These are phyloP conservation scores for Eudemis profundana DNA, from an alignment of 2,888 invertebrate species.

Conservation along the genomic window DNA sequence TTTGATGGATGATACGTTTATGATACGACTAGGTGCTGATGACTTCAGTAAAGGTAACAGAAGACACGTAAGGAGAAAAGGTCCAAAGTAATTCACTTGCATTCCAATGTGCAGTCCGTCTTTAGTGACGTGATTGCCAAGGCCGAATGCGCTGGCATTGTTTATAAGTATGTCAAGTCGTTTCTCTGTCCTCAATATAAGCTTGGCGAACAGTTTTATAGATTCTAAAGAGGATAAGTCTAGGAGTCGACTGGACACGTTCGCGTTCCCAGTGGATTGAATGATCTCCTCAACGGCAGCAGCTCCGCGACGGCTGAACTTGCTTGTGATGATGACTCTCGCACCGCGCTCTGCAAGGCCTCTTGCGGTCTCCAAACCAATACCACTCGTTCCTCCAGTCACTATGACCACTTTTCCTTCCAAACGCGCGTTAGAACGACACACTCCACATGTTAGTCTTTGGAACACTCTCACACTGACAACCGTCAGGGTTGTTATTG, in stretches of 20 bases:
- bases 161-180: slow-evolving; percentile 85
- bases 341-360: slow-evolving; percentile 82
- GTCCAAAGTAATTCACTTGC: slow-evolving; percentile 90
- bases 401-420: slow-evolving; percentile 79
- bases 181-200: slow-evolving; percentile 77
- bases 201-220: slow-evolving; percentile 84
- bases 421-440: slow-evolving; percentile 76
- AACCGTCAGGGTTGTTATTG: slow-evolving; percentile 55
- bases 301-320: slow-evolving; percentile 70
- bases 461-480: slow-evolving; percentile 70
- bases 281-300: slow-evolving; percentile 72
- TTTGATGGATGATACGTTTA: slow-evolving; percentile 87
- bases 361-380: slow-evolving; percentile 82
- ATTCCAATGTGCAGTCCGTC: slow-evolving; percentile 89
- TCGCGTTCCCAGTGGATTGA: slow-evolving; percentile 67
- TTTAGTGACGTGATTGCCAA: slow-evolving; percentile 82
- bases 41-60: slow-evolving; percentile 80
- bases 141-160: slow-evolving; percentile 84
- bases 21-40: slow-evolving; percentile 86
- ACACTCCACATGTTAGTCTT: slow-evolving; percentile 74
- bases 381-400: slow-evolving; percentile 80
- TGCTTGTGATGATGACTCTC: slow-evolving; percentile 80
- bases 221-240: slow-evolving; percentile 79
- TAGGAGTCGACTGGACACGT: slow-evolving; percentile 69
- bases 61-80: slow-evolving; percentile 89